Percentiles rank a stretch among this genome's conserved stretches.
Evolutionary conservation across 2,888 invertebrate species (phyloP).

Genomic region (Drosophila stalkeri): DNA sequence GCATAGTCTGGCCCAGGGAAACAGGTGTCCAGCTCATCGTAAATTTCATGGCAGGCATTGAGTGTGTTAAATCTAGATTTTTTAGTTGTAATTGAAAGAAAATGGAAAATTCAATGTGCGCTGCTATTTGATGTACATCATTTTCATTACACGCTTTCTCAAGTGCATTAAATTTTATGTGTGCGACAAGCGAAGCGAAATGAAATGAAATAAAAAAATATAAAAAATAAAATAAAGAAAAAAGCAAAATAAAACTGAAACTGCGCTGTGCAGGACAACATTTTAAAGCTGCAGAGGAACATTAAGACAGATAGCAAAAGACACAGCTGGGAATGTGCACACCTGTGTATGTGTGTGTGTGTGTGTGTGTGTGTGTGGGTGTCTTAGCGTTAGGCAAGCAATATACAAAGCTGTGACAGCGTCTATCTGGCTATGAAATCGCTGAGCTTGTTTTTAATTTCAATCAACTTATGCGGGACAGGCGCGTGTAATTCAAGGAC

Average conservation of each 20-base stretch:
- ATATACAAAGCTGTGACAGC: constrained; percentile 26
- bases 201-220: constrained; percentile 15
- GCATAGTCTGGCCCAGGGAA: not conserved
- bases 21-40: constrained; percentile 45
- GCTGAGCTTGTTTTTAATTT: constrained; percentile 60
- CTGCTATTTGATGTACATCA: constrained; percentile 53
- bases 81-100: constrained; percentile 50
- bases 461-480: constrained; percentile 50
- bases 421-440: constrained; percentile 28
- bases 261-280: constrained; percentile 4
- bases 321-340: constrained; percentile 45
- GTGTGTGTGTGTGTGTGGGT: constrained; percentile 2
- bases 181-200: constrained; percentile 19
- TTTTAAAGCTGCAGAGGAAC: constrained; percentile 39
- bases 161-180: constrained; percentile 56
- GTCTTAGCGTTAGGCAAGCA: constrained; percentile 4
- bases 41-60: constrained; percentile 25
- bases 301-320: not conserved
- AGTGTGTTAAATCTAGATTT: constrained; percentile 65
- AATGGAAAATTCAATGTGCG: constrained; percentile 41
- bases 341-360: constrained; percentile 39
- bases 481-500: constrained; percentile 38
- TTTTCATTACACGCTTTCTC: constrained; percentile 44
- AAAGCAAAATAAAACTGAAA: constrained; percentile 21
- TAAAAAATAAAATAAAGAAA: not conserved